phyloP scores from a whole-genome alignment of 2,113 vertebrate genomes.

The Phyllopteryx taeniolatus region DNA sequence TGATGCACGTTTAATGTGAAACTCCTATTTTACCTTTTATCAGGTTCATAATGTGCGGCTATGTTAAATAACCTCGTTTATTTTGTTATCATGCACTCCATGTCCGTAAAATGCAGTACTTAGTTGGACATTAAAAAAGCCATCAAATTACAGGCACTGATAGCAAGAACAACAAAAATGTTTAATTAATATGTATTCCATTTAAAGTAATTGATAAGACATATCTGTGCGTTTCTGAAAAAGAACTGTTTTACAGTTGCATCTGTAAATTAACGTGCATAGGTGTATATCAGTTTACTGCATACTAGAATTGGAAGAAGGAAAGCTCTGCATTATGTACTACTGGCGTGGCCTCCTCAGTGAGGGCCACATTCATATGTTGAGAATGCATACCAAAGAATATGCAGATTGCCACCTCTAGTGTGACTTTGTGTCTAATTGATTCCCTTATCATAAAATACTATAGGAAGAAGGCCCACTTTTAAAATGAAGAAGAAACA shows the following conservation, averaged over 20 bases:
- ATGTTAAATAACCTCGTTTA: not conserved
- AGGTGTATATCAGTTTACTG: not conserved
- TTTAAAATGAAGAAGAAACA: too few relatives aligned
- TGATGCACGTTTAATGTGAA: not conserved
- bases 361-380: too few relatives aligned
- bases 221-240: not conserved
- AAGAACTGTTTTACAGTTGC: not conserved
- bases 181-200: not conserved
- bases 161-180: not conserved
- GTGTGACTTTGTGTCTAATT: too few relatives aligned
- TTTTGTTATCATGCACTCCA: not conserved
- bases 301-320: not conserved
- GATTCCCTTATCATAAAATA: too few relatives aligned
- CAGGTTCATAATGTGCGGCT: not conserved
- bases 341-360: too few relatives aligned
- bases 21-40: not conserved
- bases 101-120: not conserved
- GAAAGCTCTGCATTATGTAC: too few relatives aligned
- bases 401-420: too few relatives aligned
- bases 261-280: not conserved
- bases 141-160: not conserved
- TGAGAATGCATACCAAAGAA: too few relatives aligned
- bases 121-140: not conserved
- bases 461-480: too few relatives aligned
- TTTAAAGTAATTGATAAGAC: not conserved